Base-by-base conservation (phyloP, 2,113 vertebrate genomes). In the Chaetops frenatus region DNA sequence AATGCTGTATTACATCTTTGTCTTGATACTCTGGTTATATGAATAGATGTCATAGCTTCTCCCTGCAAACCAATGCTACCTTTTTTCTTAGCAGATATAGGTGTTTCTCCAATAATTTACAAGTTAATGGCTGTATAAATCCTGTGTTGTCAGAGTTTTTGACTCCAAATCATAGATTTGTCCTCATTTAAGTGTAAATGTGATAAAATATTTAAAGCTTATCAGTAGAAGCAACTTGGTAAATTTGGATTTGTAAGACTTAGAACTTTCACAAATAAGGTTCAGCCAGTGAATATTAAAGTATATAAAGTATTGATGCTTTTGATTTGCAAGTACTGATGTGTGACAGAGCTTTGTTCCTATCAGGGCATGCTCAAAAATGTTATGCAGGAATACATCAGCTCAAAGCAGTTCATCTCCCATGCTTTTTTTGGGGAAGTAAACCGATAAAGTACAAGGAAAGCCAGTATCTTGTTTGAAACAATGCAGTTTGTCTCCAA, bases 391-490 rank as follows among this genome's bases (percentile, higher is more conserved):
- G 40, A 88, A 62, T 50, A 89, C 79, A 88, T 89, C 38, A 89
- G 28, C 70, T 91, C 40, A 64, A 91, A 91, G 77, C 47, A 57
- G 28, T 79, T 73, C 12, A 15, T 79, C 56, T 91, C 20, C 17
- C 14, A 27, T 78, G n/a, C 21, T 91, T 95, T 64, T 95, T 64
- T 83, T 38, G 66, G 64, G 28, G 35, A 93, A 85, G 35, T 8
- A 62, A 38, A 38, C 61, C 70, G 91, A 65, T 92, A 87, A 86
- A 54, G 47, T 71, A 83, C 62, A 91, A 78, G 38, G 28, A 78
- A 84, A 88, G 31, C 22, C 27, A 40, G 94, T 94, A 85, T 90
- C 70, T 65, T 86, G 23, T 94, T 93, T 96, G 83, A 95, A 95
- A 96, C 95, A 96, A 97, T 95, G 79, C 73, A 50, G 29, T 84